Base-by-base conservation (phyloP, 2,113 vertebrate genomes). In the Promerops cafer region DNA sequence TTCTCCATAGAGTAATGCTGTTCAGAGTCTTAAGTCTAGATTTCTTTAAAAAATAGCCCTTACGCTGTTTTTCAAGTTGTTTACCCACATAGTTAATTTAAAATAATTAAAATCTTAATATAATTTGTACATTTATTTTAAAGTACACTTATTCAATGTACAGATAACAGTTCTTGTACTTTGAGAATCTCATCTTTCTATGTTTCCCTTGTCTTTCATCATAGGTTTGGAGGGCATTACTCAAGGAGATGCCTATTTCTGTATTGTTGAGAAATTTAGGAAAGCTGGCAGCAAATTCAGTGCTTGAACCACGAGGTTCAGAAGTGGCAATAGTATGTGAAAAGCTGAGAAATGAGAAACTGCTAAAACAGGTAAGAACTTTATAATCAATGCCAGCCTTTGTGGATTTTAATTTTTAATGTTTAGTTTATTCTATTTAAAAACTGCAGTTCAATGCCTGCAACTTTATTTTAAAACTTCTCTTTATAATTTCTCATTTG, bases 181-280 rank as follows among this genome's bases (percentile, higher is more conserved):
- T 82, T 61, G 61, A 16, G 13, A 54, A 13, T 87, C 16, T 83
- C 9, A 7, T 44, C 5, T 64, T 77, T 64, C 23, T 18, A 17
- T n/a, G 40, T 87, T 68, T 61, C 8, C 3, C 15, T 60, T 87
- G 4, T 45, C 7, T 81, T 50, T 27, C 54, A 6, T 53, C 30
- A 17, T 69, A 99, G 99, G 97, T 99, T 27, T 99, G 99, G 99
- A 99, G 97, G 80, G 98, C 98, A 63, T 97, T 99, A 96, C 92
- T 99, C 84, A 99, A 98, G 95, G 99, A 99, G n/a, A 99, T 99
- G 98, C 98, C 99, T 49, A 79, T 99, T 78, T 97, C 98, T 52
- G 97, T 98, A 27, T 64, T 99, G 92, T 82, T 99, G 60, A 98
- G 96, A 83, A 98, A 98, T 94, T 97, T 99, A 83, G 99, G 99